Base-by-base conservation (phyloP, 2,797 vertebrate genomes). In the Decapterus maruadsi region DNA sequence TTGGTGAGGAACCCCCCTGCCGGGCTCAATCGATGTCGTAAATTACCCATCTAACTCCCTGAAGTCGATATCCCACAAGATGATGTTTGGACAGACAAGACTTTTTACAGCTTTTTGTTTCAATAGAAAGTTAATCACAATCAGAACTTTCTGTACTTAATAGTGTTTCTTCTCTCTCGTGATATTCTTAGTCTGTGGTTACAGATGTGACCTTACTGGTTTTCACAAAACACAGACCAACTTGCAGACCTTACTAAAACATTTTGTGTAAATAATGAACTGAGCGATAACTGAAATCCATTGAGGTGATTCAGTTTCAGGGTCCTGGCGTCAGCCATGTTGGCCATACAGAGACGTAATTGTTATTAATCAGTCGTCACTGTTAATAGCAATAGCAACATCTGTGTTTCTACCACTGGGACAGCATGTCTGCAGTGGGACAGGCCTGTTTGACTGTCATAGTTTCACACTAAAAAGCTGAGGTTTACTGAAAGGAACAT, bases 31-130 rank as follows among this genome's bases (percentile, higher is more conserved):
- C 84, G 71, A 91, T 90, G 90, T 87, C 75, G 73, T 93, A 94
- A 94, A 93, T 94, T 92, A 91, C 81, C 80, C 83, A 87, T 88
- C 91, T 77, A 90, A 90, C 81, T 87, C 86, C 73, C 75, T 54
- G 43, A 90, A 90, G 86, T 91, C 88, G 64, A 90, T 87, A 80
- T 80, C 48, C 54, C 62, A 68, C 83, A 74, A 85, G 77, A 87
- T 73, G 85, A 85, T 81, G 73, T 90, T 83, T 81, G 72, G 83
- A 82, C 68, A 55, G 78, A 76, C 56, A 62, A 56, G 53, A 61
- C 64, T 81, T 91, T 87, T 78, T 80, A 78, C 83, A 60, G 84
- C 81, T 77, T 83, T 87, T 78, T 79, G 34, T 79, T 84, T 65
- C 58, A 78, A 84, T 64, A 70, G 58, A 65, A 83, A 78, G 64